Evolutionary conservation across 2,113 vertebrate genomes (phyloP), one percentile per base, ranked within the genome.

Genomic region (Piaya cayana): DNA sequence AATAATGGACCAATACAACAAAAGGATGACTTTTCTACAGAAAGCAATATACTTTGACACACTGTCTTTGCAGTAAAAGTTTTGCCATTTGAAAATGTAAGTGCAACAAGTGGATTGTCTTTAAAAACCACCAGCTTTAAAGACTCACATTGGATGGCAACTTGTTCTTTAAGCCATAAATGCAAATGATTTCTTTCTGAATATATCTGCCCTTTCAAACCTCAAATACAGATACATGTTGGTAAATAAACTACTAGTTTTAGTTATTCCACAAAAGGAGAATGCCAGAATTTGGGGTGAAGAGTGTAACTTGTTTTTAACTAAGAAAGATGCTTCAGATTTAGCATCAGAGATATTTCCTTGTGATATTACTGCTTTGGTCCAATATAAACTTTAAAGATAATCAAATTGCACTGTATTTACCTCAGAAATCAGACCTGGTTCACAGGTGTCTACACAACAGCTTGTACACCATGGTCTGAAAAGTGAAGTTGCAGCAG

Each of bases 71-170:
- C 85, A 74, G 95, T 96, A 97, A 52, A 65, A 62, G 82, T 80
- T 98, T 96, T 96, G 95, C 95, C 95, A 97, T 95, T 96, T 95
- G 90, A 90, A 97, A 98, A 95, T 80, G 15, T 91, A 96, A 97
- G 96, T 94, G 94, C 74, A 84, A 94, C 93, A 92, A 96, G 96
- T 95, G 96, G 98, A 98, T 98, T 98, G 98, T 98, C 98, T 97
- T 95, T 94, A 71, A 87, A 97, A 98, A 95, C 77, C 84, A 90
- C 91, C 92, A 93, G 96, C 63, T 93, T 96, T 91, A 95, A 92
- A 92, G 96, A 97, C 96, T 94, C 93, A 15, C 86, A 82, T 86
- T 88, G 21, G 90, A 79, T 93, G 89, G 45, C 87, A 96, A 89
- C 83, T 84, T 91, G 68, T 52, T 82, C 82, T 83, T 77, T 58